These are phyloP conservation scores for Beris morrisii DNA, from an alignment of 2,888 invertebrate species.

Conservation along the genomic window DNA sequence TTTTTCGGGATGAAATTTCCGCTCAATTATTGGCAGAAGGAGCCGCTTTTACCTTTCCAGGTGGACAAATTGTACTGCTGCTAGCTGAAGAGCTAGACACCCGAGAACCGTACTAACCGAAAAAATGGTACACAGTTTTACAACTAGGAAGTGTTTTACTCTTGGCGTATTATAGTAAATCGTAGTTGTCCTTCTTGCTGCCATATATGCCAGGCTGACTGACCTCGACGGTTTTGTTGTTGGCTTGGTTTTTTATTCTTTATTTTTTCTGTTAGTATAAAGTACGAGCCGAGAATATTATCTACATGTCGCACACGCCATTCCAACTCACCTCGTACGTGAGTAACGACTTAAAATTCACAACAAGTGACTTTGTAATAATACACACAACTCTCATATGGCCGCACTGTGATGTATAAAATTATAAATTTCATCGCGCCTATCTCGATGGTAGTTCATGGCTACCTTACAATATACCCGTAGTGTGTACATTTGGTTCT, in stretches of 20 bases:
- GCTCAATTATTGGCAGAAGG: no score
- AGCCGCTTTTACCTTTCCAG: no score
- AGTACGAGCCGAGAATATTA: neutral
- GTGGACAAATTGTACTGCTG: neutral
- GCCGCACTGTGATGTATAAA: no score
- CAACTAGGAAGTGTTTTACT: slow-evolving; percentile 19
- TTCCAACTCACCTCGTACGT: slow-evolving; percentile 20
- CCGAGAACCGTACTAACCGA: neutral
- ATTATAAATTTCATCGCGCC: no score
- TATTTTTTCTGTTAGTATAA: no score
- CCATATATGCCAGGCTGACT: slow-evolving; percentile 36
- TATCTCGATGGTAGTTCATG: no score
- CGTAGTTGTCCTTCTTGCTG: slow-evolving; percentile 38
- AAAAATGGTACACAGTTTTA: neutral
- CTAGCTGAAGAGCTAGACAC: neutral
- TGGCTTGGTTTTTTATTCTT: neutral
- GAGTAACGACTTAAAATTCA: slow-evolving; percentile 25
- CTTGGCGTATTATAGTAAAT: slow-evolving; percentile 18
- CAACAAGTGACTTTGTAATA: neutral
- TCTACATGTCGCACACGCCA: slow-evolving; percentile 26
- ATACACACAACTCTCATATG: no score
- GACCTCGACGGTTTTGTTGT: slow-evolving; percentile 37
- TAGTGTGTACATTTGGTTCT: neutral
- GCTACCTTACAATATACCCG: no score
- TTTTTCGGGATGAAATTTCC: neutral